These are phyloP conservation scores for Trissolcus japonicus DNA, from an alignment of 2,888 invertebrate genomes.

Conservation along the genomic window DNA sequence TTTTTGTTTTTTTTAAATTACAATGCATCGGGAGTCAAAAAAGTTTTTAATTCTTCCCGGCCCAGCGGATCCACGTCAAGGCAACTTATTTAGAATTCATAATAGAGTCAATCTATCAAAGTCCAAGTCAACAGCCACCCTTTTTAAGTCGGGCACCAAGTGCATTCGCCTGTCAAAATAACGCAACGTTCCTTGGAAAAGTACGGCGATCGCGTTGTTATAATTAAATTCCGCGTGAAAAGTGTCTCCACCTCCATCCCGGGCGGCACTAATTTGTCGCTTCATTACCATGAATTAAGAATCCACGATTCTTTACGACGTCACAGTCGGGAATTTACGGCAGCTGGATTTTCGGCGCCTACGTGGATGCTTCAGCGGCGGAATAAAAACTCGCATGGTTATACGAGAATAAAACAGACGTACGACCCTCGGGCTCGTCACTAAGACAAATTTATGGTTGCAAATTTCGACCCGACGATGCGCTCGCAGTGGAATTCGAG, in stretches of 20 bases:
- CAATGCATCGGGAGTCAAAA: conserved; percentile 15
- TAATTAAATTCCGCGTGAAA: conserved; percentile 62
- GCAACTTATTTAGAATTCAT: conserved; percentile 36
- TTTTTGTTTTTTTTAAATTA: too few relatives aligned
- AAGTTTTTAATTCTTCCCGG: conserved; percentile 22
- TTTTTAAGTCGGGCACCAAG: conserved; percentile 27
- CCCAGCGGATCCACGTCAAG: not conserved
- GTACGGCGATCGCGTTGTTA: conserved; percentile 54
- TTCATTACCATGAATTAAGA: conserved; percentile 60
- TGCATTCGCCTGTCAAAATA: conserved; percentile 44
- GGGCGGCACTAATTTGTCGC: conserved; percentile 59
- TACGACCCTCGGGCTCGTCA: not conserved
- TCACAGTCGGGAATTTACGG: conserved; percentile 52
- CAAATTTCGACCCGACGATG: conserved; percentile 3
- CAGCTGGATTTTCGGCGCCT: conserved; percentile 29
- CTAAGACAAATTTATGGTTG: conserved; percentile 19
- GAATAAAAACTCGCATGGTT: conserved; percentile 32
- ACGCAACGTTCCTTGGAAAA: conserved; percentile 50
- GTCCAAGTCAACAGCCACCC: conserved; percentile 20
- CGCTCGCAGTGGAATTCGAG: not conserved
- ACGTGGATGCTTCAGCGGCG: conserved; percentile 38
- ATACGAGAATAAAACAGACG: conserved; percentile 32
- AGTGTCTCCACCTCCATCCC: conserved; percentile 53
- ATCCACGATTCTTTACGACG: conserved; percentile 54
- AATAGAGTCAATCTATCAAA: conserved; percentile 45